Evolutionary conservation across 2,888 invertebrate genomes (phyloP).

Genomic region (Luffia ferchaultella): DNA sequence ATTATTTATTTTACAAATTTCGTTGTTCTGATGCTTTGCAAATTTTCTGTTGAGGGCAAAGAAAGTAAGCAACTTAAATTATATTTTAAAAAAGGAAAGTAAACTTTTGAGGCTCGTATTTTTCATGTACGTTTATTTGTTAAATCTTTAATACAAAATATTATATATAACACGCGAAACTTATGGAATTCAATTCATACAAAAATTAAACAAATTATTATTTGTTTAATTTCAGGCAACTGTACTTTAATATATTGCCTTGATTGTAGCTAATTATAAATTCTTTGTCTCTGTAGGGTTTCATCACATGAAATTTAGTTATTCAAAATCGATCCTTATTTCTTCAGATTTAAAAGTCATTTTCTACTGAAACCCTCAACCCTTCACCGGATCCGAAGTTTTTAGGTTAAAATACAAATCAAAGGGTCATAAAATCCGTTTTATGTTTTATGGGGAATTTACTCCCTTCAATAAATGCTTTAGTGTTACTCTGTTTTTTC

Average conservation of each 20-base stretch:
- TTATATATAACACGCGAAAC: no score
- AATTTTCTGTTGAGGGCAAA: no score
- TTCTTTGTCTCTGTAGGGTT: conserved; percentile 5
- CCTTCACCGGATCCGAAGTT: neutral
- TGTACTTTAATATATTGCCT: conserved; percentile 7
- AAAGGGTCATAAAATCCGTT: conserved; percentile 43
- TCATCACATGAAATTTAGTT: neutral
- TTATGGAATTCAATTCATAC: no score
- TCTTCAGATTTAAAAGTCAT: neutral
- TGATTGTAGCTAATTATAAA: conserved; percentile 19
- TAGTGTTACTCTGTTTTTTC: conserved; percentile 10
- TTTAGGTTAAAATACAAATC: conserved; percentile 42
- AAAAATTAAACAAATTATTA: no score
- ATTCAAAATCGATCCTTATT: neutral
- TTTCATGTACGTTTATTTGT: no score
- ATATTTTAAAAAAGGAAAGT: no score
- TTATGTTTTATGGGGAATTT: conserved; percentile 24
- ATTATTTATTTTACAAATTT: no score
- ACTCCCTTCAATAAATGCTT: conserved; percentile 44
- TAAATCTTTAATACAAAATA: no score
- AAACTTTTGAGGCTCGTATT: no score
- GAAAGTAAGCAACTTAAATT: no score
- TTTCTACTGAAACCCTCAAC: neutral
- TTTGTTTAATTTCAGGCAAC: no score
- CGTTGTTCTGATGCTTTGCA: no score